Conservation (phyloP, 2,888 invertebrate genomes). For the Drosophila peninsularis region DNA sequence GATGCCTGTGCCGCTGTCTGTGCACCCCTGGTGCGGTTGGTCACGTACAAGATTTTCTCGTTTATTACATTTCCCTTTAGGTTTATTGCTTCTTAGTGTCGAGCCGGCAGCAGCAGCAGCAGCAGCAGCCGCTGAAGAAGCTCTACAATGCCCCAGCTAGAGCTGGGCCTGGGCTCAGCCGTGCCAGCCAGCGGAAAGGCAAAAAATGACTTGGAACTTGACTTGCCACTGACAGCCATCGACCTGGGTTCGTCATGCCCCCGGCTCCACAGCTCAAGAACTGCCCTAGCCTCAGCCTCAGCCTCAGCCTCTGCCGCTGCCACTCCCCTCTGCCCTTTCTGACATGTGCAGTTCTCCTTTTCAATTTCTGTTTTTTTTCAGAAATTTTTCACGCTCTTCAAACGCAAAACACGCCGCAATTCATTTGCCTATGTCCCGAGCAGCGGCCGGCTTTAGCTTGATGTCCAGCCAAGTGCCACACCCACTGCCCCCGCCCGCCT, state of each 20-base stretch:
- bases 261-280: conserved; percentile 9
- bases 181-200: conserved; percentile 35
- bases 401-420: conserved; percentile 68
- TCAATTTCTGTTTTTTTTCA: conserved; percentile 37
- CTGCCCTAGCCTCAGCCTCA: conserved; percentile 9
- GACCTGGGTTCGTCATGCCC: conserved; percentile 73
- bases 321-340: conserved; percentile 13
- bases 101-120: conserved; percentile 46
- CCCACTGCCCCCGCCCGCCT: not conserved
- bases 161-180: conserved; percentile 43
- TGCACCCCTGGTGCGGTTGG: conserved; percentile 82
- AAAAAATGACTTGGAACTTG: conserved; percentile 70
- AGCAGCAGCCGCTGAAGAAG: conserved; percentile 52
- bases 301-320: not conserved
- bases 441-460: conserved; percentile 29
- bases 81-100: conserved; percentile 83
- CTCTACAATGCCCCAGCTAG: conserved; percentile 44
- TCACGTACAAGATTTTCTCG: conserved; percentile 84
- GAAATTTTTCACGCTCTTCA: conserved; percentile 81
- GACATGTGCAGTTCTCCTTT: conserved; percentile 71
- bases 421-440: conserved; percentile 73
- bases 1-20: conserved; percentile 22
- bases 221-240: conserved; percentile 77
- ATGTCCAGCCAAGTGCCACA: conserved; percentile 45
- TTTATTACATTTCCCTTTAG: conserved; percentile 84